Percentiles rank a stretch among this genome's conserved stretches.
phyloP scores from a whole-genome alignment of 2,797 vertebrate species.

The Loris lydekkerianus region DNA sequence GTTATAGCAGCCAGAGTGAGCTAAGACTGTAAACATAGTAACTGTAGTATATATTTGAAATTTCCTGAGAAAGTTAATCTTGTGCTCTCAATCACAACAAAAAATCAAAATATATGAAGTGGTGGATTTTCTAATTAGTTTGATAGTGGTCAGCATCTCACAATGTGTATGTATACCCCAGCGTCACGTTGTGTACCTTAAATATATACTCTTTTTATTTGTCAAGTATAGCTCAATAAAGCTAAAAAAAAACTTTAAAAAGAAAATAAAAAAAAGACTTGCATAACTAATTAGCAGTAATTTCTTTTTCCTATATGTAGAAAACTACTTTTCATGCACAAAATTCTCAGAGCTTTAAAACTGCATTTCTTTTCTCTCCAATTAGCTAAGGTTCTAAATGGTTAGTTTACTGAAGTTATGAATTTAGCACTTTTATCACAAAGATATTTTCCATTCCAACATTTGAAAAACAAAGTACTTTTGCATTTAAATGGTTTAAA shows the following conservation, averaged over 20 bases:
- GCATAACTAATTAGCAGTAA: background rate
- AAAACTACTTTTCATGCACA: slow-evolving; percentile 15
- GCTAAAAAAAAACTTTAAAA: background rate
- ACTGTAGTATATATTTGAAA: too few species aligned
- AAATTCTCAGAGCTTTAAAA: background rate
- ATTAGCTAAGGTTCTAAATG: too few species aligned
- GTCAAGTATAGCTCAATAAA: background rate
- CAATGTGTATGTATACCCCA: background rate
- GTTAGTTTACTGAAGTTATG: too few species aligned
- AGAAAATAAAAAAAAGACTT: background rate
- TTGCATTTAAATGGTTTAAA: too few species aligned
- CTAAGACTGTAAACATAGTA: too few species aligned
- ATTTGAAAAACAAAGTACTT: too few species aligned
- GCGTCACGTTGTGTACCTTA: background rate
- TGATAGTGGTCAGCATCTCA: background rate
- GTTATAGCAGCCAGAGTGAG: background rate
- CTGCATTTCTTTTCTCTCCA: background rate
- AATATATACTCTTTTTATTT: background rate
- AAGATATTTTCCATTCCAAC: too few species aligned
- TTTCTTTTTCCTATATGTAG: background rate
- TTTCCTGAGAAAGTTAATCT: background rate
- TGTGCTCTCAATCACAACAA: background rate
- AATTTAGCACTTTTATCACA: too few species aligned
- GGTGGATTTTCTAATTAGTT: background rate
- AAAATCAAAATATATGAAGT: background rate